Percentiles rank a stretch among this genome's conserved stretches.
phyloP scores from a whole-genome alignment of 2,888 invertebrate species.

The Eristalis tenax region DNA sequence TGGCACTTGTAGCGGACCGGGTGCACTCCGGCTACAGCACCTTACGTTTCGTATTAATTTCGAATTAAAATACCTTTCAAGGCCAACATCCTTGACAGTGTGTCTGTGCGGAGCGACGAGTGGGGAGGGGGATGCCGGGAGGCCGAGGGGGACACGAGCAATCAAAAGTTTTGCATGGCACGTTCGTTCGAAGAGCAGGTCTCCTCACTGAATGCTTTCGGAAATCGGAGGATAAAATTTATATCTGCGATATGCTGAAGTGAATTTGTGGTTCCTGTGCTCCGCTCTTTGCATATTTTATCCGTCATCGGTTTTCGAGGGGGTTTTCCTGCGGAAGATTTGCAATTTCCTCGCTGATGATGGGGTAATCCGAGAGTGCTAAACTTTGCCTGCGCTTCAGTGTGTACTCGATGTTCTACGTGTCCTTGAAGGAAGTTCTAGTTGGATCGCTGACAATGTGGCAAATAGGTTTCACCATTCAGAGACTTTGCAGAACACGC shows the following conservation, averaged over 20 bases:
- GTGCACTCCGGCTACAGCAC: background rate
- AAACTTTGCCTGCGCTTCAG: background rate
- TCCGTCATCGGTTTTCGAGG: background rate
- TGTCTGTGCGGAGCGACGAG: too few relatives aligned
- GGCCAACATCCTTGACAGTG: slow-evolving; percentile 14
- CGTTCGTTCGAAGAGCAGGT: background rate
- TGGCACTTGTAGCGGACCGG: background rate
- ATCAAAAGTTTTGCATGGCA: background rate
- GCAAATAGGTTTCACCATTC: too few relatives aligned
- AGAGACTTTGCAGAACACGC: too few relatives aligned
- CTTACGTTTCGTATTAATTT: slow-evolving; percentile 46
- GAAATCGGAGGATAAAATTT: slow-evolving; percentile 25
- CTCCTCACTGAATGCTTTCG: background rate
- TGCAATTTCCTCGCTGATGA: background rate
- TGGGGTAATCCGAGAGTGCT: slow-evolving; percentile 2
- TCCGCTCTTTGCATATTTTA: slow-evolving; percentile 17
- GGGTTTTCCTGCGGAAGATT: background rate
- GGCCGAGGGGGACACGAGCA: background rate
- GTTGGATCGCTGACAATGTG: background rate
- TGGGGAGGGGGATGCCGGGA: too few relatives aligned
- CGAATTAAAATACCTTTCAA: slow-evolving; percentile 57
- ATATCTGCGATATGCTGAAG: background rate
- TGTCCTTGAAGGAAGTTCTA: background rate
- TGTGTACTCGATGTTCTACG: background rate
- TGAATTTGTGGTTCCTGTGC: slow-evolving; percentile 14